Percentiles rank a stretch among this genome's conserved stretches.
These are phyloP conservation scores for Drosophila tripunctata DNA, from an alignment of 2,888 invertebrate species.

Conservation along the genomic window DNA sequence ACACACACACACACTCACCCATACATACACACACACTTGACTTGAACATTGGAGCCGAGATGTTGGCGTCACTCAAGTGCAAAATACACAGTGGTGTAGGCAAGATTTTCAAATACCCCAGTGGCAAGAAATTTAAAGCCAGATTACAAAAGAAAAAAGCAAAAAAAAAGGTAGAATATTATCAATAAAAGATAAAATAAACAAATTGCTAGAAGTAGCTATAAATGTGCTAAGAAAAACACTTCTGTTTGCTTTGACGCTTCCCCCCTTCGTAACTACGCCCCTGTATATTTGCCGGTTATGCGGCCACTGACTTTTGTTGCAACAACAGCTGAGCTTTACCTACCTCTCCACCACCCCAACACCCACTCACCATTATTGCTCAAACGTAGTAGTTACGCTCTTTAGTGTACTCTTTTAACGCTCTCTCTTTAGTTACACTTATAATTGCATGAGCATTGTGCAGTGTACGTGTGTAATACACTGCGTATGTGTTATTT, in stretches of 20 bases:
- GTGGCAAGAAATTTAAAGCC: no score
- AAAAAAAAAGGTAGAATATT: no score
- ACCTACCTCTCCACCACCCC: neutral
- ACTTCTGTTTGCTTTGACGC: no score
- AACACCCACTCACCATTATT: neutral
- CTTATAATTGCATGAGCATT: slow-evolving; percentile 10
- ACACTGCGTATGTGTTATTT: slow-evolving; percentile 9
- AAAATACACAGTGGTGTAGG: neutral
- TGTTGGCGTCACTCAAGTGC: neutral
- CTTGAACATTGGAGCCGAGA: neutral
- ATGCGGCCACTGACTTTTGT: slow-evolving; percentile 37
- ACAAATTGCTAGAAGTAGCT: no score
- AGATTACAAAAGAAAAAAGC: no score
- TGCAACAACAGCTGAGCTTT: slow-evolving; percentile 2
- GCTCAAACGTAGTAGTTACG: slow-evolving; percentile 20
- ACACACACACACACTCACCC: neutral
- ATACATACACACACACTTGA: neutral
- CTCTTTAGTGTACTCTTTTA: neutral
- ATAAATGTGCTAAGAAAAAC: no score
- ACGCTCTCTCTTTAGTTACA: neutral
- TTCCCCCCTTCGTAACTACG: neutral
- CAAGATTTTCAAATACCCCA: no score
- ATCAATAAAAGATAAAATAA: no score
- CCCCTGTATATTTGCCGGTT: neutral
- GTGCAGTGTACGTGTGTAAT: no score